phyloP scores from a whole-genome alignment of 2,888 invertebrate species.

The Drosophila melanosoma region DNA sequence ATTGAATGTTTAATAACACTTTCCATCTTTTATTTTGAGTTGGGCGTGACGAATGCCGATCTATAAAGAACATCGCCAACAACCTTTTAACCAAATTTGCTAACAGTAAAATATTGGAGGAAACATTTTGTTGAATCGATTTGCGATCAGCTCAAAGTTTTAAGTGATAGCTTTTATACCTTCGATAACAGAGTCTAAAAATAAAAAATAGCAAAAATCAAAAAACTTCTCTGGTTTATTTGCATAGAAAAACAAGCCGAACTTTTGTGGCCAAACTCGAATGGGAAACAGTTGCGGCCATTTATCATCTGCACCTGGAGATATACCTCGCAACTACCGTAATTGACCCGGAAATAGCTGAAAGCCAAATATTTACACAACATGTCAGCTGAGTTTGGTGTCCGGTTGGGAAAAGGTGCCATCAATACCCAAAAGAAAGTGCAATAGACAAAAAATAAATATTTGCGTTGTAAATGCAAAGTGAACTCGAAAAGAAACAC shows the following conservation, averaged over 20 bases:
- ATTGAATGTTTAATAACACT: not conserved
- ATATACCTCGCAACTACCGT: constrained; percentile 35
- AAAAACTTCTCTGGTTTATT: constrained; percentile 22
- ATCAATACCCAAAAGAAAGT: constrained; percentile 37
- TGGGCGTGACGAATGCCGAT: not conserved
- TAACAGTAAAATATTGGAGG: not conserved
- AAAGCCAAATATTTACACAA: constrained; percentile 56
- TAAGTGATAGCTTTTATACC: not conserved
- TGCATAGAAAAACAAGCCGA: constrained; percentile 1
- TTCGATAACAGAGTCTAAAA: not conserved
- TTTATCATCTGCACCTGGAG: constrained; percentile 44
- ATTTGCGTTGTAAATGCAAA: constrained; percentile 43
- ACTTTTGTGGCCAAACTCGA: constrained; percentile 19
- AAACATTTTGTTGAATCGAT: not conserved
- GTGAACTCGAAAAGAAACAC: constrained; percentile 20
- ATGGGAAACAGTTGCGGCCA: constrained; percentile 17
- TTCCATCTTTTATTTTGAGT: not conserved
- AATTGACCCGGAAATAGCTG: constrained; percentile 64
- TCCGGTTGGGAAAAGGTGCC: not conserved
- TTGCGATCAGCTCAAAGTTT: not conserved
- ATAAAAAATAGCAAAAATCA: not conserved
- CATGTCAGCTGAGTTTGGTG: constrained; percentile 13
- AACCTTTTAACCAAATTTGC: not conserved
- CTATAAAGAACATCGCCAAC: not conserved
- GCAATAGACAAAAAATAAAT: constrained; percentile 43